Percentiles rank a stretch among this genome's conserved stretches.
Conservation (phyloP, 2,113 vertebrate genomes). For the Atrichornis clamosus region DNA sequence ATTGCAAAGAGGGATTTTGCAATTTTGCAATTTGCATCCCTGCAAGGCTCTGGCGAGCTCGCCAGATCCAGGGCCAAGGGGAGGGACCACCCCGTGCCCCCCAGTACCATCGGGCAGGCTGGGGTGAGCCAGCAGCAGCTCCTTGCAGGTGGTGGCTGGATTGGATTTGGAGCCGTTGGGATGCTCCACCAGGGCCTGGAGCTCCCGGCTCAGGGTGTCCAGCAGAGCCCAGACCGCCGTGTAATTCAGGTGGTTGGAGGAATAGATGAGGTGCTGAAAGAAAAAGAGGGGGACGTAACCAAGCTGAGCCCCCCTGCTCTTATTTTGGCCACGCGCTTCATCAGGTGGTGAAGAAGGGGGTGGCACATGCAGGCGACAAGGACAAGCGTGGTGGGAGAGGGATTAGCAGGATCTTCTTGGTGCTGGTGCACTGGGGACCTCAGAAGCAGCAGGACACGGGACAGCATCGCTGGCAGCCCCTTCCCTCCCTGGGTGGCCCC, state of each 20-base stretch:
- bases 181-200: constrained; percentile 74
- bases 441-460: background rate
- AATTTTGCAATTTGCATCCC: too few species aligned
- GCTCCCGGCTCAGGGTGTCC: constrained; percentile 75
- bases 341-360: background rate
- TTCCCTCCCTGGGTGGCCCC: background rate
- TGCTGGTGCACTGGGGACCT: background rate
- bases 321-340: background rate
- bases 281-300: background rate
- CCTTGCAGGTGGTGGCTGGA: constrained; percentile 84
- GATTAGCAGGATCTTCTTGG: background rate
- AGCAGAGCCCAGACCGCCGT: constrained; percentile 73
- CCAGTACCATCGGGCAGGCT: constrained; percentile 76
- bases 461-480: background rate
- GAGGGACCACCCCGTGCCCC: background rate
- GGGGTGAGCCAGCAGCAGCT: constrained; percentile 85
- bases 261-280: constrained; percentile 74
- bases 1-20: background rate
- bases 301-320: background rate
- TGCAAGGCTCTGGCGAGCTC: background rate
- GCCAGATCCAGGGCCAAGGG: background rate
- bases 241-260: constrained; percentile 77
- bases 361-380: background rate
- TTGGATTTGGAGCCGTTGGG: constrained; percentile 81
- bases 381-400: fast-evolving